These are phyloP conservation scores for Dasyprocta punctata DNA, from an alignment of 2,113 vertebrate genomes.

Conservation along the genomic window DNA sequence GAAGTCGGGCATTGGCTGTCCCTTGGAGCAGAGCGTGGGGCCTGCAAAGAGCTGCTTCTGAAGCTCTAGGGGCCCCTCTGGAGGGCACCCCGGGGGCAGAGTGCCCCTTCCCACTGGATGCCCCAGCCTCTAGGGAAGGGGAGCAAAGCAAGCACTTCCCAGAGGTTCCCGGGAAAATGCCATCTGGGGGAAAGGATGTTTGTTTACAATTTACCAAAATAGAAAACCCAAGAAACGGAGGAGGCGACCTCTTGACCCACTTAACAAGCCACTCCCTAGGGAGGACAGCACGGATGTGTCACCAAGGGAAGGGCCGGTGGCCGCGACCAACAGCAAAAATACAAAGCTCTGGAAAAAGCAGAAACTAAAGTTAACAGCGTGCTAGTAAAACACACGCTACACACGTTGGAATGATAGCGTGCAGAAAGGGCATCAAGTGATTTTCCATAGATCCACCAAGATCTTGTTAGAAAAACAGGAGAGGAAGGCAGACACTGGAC, in stretches of 20 bases:
- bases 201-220: constrained; percentile 68
- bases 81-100: not conserved
- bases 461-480: not conserved
- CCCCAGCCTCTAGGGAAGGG: not conserved
- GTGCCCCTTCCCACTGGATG: not conserved
- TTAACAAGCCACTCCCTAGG: constrained; percentile 36
- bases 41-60: not conserved
- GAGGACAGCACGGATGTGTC: not conserved
- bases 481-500: not conserved
- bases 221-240: constrained; percentile 57
- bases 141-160: constrained; percentile 34
- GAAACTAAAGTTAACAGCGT: not conserved
- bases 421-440: not conserved
- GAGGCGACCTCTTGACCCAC: constrained; percentile 52
- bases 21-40: not conserved
- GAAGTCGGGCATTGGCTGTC: not conserved
- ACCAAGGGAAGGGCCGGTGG: not conserved
- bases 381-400: not conserved
- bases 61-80: not conserved
- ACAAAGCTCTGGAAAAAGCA: not conserved
- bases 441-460: not conserved
- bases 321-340: not conserved
- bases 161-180: constrained; percentile 53
- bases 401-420: not conserved
- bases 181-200: constrained; percentile 72